Conservation (phyloP, 2,797 vertebrate genomes). For the Ctenochaetus hawaiiensis region DNA sequence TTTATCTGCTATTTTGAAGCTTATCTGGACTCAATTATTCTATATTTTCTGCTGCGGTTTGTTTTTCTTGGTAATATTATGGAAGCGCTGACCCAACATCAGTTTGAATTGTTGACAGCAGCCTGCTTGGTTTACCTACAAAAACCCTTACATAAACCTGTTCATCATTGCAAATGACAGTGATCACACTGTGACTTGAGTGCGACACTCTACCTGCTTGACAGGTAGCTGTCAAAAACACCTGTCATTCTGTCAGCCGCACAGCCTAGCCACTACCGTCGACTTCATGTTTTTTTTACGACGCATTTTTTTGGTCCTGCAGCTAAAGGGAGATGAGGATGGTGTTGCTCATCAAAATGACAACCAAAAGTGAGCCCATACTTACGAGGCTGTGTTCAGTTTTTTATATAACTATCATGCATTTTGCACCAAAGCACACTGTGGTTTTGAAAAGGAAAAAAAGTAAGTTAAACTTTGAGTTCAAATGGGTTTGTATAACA, state of each 20-base stretch:
- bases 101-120: constrained; percentile 55
- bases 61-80: constrained; percentile 38
- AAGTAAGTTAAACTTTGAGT: constrained; percentile 16
- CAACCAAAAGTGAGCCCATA: neutral
- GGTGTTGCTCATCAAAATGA: constrained; percentile 17
- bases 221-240: constrained; percentile 70
- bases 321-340: constrained; percentile 16
- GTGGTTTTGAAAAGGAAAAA: neutral
- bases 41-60: constrained; percentile 12
- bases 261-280: constrained; percentile 40
- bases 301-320: constrained; percentile 19
- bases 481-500: constrained; percentile 8
- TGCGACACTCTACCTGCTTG: constrained; percentile 62
- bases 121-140: constrained; percentile 52
- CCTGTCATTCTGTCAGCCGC: constrained; percentile 69
- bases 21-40: constrained; percentile 26
- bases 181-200: constrained; percentile 65
- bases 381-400: neutral
- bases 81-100: constrained; percentile 41
- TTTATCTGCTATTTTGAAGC: constrained; percentile 39
- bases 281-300: constrained; percentile 31
- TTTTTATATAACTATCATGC: constrained; percentile 4
- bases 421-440: neutral
- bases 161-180: constrained; percentile 76
- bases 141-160: constrained; percentile 55